Percentiles rank a stretch among this genome's conserved stretches.
Conservation (phyloP, 2,888 invertebrate genomes). For the Abscondita cerata region DNA sequence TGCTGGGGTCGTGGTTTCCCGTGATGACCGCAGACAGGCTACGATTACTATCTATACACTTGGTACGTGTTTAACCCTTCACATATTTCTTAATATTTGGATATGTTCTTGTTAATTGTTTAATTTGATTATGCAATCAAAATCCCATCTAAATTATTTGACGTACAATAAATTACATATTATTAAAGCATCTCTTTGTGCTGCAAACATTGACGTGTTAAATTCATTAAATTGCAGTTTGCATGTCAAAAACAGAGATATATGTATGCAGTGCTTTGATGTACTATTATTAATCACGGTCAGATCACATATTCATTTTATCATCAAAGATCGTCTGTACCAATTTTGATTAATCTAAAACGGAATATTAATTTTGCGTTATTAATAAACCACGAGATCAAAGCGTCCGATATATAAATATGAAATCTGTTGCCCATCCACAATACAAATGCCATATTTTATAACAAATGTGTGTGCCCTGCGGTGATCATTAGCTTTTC, state of each 20-base stretch:
- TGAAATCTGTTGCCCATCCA: slow-evolving; percentile 24
- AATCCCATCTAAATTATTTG: not conserved
- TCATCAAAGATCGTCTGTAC: slow-evolving; percentile 52
- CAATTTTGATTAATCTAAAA: slow-evolving; percentile 49
- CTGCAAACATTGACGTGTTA: slow-evolving; percentile 24
- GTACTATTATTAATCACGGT: slow-evolving; percentile 53
- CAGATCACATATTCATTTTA: slow-evolving; percentile 52
- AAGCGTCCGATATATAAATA: slow-evolving; percentile 25
- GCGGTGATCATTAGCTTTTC: slow-evolving; percentile 33
- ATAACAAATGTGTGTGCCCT: slow-evolving; percentile 28
- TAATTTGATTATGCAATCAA: not conserved
- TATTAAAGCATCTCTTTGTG: slow-evolving; percentile 28
- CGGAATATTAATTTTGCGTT: slow-evolving; percentile 38
- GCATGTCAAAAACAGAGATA: slow-evolving; percentile 40
- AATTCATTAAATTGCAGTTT: slow-evolving; percentile 36
- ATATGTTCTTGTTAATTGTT: not conserved
- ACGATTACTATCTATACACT: slow-evolving; percentile 50
- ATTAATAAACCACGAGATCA: slow-evolving; percentile 32
- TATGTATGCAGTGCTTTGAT: slow-evolving; percentile 47
- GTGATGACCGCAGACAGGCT: slow-evolving; percentile 51
- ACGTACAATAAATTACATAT: slow-evolving; percentile 18
- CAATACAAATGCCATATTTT: slow-evolving; percentile 28
- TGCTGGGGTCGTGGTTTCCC: slow-evolving; percentile 52
- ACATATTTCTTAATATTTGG: not conserved
- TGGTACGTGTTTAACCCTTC: slow-evolving; percentile 34